Base-by-base conservation (phyloP, 92 coral and sea anemone species). In the Palythoa grandis region DNA sequence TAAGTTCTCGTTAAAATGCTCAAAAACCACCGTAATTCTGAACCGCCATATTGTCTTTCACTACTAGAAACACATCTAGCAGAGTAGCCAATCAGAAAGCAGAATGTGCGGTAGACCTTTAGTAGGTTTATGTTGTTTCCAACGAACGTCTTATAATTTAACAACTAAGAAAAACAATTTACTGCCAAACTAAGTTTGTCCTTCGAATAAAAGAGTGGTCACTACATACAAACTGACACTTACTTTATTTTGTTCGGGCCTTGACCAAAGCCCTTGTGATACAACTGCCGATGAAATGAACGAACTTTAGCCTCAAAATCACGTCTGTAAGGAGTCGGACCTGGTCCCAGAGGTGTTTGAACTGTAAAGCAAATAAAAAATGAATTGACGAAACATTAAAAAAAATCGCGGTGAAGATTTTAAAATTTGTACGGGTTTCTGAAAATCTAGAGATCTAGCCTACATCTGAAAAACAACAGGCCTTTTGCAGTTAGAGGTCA, bases 281-380 rank as follows among this genome's bases (percentile, higher is more conserved):
- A 89, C 80, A 96, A 78, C 78, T 96, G 96, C n/a, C 98, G 94
- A 87, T 96, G 99, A 82, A 96, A 95, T 1, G 99, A 97, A 56
- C 98, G 96, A 78, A 97, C 99, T 89, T 97, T 97, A 43, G 99
- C 99, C 92, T 97, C 98, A 48, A 97, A 97, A 88, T 97, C 99
- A 19, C 99, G 99, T 74, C 93, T 94, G 85, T 97, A 97, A 4
- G 99, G 99, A 22, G 99, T 92, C 15, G 99, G 99, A 66, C 98
- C 93, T n/a, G 96, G 89, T 7, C 82, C 87, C 23, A 83, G 57
- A 8, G 92, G 78, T 48, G 82, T 57, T 61, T 79, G 63, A 85
- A 79, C 92, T 89, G 78, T 8, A 74, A 83, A 17, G 14, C 20
- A 39, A 39, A 71, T 11, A 79, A 60, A 72, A 20, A 14, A 35